A percentile compares a stretch with the other conserved stretches of the same genome.
phyloP scores from a whole-genome alignment of 37 sponge, comb jelly and placozoan species.

The Agelas oroides region DNA sequence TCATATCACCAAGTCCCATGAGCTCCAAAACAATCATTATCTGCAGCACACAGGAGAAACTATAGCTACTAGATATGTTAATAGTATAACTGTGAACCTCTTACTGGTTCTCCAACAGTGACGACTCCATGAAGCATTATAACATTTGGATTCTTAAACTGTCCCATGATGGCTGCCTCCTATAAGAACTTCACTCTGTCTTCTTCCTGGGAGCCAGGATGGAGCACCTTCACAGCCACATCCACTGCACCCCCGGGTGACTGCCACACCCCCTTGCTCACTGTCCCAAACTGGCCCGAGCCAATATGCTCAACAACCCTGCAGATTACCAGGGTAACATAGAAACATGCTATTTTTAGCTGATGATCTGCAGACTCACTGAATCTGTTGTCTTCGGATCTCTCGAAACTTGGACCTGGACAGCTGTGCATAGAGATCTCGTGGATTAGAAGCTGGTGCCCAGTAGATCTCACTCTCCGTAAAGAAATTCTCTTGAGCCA shows the following conservation, averaged over 20 bases:
- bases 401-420: constrained; percentile 45
- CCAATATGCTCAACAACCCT: constrained; percentile 46
- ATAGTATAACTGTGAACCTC: background rate
- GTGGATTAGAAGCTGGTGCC: constrained; percentile 32
- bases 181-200: constrained; percentile 60
- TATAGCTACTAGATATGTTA: too few relatives aligned
- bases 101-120: constrained; percentile 54
- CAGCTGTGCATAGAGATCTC: constrained; percentile 42
- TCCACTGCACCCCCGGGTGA: constrained; percentile 1
- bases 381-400: constrained; percentile 27
- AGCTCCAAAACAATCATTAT: constrained; percentile 64
- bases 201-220: background rate
- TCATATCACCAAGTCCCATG: constrained; percentile 63
- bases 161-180: constrained; percentile 77
- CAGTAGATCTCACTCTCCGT: constrained; percentile 32
- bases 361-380: background rate
- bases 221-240: constrained; percentile 56
- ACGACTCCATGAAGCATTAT: constrained; percentile 55
- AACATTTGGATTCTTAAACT: constrained; percentile 62
- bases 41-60: constrained; percentile 18
- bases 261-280: constrained; percentile 40
- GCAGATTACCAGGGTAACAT: background rate
- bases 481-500: constrained; percentile 17
- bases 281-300: constrained; percentile 63
- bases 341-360: too few relatives aligned